Evolutionary conservation across 2,797 vertebrate genomes (phyloP).

Genomic region (Sebastiscus albofasciatus): DNA sequence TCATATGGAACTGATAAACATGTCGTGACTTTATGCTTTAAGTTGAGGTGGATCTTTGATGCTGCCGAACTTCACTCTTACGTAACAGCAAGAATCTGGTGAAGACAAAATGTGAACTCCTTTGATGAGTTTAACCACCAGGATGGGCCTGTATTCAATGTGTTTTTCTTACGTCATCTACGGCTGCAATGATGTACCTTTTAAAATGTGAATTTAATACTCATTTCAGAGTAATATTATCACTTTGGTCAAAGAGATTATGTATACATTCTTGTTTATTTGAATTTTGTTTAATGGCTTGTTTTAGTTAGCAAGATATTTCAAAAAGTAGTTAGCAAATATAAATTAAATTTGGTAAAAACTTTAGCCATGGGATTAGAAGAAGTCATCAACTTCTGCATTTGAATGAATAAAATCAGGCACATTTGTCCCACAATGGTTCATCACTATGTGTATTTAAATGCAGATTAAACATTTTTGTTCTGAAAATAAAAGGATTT

Average conservation of each 20-base stretch:
- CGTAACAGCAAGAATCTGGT: conserved; percentile 2
- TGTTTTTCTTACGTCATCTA: neutral
- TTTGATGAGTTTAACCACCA: neutral
- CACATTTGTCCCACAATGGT: neutral
- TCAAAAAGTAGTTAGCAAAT: neutral
- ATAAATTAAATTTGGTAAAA: neutral
- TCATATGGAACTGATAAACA: conserved; percentile 69
- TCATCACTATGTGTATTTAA: neutral
- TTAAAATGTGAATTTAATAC: neutral
- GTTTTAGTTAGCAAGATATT: neutral
- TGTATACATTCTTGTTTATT: neutral
- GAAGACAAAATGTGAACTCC: conserved; percentile 1
- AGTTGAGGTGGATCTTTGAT: conserved; percentile 29
- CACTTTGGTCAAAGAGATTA: neutral
- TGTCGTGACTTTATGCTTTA: conserved; percentile 29
- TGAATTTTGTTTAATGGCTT: neutral
- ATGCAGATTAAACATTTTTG: neutral
- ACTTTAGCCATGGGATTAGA: no score
- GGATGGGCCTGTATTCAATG: neutral
- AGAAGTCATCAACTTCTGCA: no score
- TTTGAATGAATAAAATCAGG: no score
- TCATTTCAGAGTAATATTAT: neutral
- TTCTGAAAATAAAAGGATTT: neutral
- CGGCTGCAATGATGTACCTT: neutral
- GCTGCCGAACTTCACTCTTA: conserved; percentile 16